These are phyloP conservation scores for Serrognathus titanus DNA, from an alignment of 2,888 invertebrate genomes.

Conservation along the genomic window DNA sequence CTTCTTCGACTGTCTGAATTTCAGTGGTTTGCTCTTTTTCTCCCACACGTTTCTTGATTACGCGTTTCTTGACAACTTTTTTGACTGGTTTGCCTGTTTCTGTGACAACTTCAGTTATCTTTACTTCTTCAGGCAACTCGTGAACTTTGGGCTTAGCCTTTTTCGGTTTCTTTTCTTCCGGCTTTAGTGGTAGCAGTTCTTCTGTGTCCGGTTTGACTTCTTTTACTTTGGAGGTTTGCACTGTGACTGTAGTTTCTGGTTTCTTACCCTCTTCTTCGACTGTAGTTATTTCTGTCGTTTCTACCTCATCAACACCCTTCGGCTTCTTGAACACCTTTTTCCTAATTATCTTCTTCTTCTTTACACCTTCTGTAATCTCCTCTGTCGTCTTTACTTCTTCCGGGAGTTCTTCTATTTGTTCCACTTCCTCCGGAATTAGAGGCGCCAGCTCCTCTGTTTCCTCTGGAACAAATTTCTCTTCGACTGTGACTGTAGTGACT, in stretches of 20 bases:
- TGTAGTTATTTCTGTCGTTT: constrained; percentile 46
- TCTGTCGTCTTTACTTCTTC: constrained; percentile 37
- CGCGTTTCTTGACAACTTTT: constrained; percentile 36
- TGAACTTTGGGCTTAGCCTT: too few relatives aligned
- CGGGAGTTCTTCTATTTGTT: constrained; percentile 38
- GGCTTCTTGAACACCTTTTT: constrained; percentile 32
- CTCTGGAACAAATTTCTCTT: constrained; percentile 21
- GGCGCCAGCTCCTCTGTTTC: constrained; percentile 23
- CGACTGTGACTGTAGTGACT: constrained; percentile 42
- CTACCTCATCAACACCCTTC: constrained; percentile 28
- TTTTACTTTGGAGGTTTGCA: not conserved
- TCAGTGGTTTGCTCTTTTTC: constrained; percentile 45
- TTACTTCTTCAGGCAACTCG: constrained; percentile 25
- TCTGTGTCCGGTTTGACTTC: not conserved
- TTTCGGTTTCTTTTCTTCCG: constrained; percentile 16
- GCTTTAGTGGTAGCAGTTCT: constrained; percentile 7
- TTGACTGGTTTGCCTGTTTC: constrained; percentile 35
- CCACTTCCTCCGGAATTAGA: constrained; percentile 24
- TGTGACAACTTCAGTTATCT: constrained; percentile 30
- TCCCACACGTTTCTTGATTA: constrained; percentile 38
- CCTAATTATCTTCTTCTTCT: constrained; percentile 34
- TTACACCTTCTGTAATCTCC: constrained; percentile 32
- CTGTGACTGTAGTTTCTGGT: constrained; percentile 42
- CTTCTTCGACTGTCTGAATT: constrained; percentile 48
- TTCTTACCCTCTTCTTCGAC: constrained; percentile 44